Evolutionary conservation across 2,113 vertebrate genomes (phyloP), one percentile per base, ranked within the genome.

Genomic region (Rhizomys pruinosus): DNA sequence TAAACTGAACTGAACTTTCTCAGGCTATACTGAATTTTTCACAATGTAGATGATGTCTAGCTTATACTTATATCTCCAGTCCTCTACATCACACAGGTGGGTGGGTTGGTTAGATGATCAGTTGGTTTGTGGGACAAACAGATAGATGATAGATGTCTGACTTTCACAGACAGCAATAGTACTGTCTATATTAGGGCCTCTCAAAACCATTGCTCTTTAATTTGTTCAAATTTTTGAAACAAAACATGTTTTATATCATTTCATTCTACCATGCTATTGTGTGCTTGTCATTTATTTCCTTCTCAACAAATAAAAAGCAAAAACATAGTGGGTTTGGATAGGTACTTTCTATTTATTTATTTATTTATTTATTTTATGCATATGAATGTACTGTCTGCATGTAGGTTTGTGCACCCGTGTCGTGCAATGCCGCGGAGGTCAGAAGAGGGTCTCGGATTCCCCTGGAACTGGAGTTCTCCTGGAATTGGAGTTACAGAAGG

Each of bases 1-100:
- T 96, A 96, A 97, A 95, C 88, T 89, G 93, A 96, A 88, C 59
- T 3, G 39, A 94, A 77, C 88, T 93, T 96, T 94, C 32, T 94
- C 69, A 68, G 25, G 66, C 34, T 61, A 79, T 37, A 85, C 69
- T 91, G 61, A 69, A 52, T 64, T 89, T 92, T 94, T 87, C 15
- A 89, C 37, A 80, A 63, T 78, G 34, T 37, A 77, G 19, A 11
- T 87, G 15, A 13, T 47, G 39, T 87, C 84, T 73, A 80, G 27
- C 7, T 77, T 77, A 25, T 20, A 42, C 80, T 89, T 72, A 2
- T 71, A 29, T 69, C 32, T 87, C n/a, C 44, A 68, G 84, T 22
- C 9, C 16, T 88, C 86, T 71, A 74, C 47, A 61, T 64, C 27
- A 9, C 44, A 44, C 3, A 68, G 34, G 23, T 72, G 64, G 76